A percentile compares a stretch with the other conserved stretches of the same genome.
phyloP scores from a whole-genome alignment of 1,140 invertebrate genomes.

The Orius laevigatus region DNA sequence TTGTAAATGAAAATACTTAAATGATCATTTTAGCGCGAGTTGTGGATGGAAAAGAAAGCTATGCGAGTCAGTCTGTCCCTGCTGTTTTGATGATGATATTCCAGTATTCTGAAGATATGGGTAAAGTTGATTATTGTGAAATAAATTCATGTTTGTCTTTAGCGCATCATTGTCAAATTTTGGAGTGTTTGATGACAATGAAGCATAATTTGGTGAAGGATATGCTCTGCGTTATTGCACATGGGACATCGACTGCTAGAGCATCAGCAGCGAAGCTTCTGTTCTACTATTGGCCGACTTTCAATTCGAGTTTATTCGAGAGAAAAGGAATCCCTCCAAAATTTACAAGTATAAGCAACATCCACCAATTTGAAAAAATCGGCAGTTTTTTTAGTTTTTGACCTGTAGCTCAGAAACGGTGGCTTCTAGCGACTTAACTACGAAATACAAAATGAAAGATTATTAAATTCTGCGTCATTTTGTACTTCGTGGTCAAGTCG shows the following conservation, averaged over 20 bases:
- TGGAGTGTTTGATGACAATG: slow-evolving; percentile 87
- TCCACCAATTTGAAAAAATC: too few relatives aligned
- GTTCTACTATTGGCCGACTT: slow-evolving; percentile 98
- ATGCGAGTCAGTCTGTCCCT: slow-evolving; percentile 80
- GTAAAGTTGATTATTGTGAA: slow-evolving; percentile 31
- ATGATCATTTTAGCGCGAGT: slow-evolving; percentile 38
- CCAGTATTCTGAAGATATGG: slow-evolving; percentile 83
- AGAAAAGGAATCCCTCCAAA: slow-evolving; percentile 75
- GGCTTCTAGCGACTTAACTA: too few relatives aligned
- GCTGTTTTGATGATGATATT: slow-evolving; percentile 95
- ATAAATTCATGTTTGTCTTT: slow-evolving; percentile 16
- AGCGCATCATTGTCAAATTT: slow-evolving; percentile 86
- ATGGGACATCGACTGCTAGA: slow-evolving; percentile 80
- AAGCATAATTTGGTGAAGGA: slow-evolving; percentile 82
- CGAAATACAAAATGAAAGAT: too few relatives aligned
- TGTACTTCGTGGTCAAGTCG: too few relatives aligned
- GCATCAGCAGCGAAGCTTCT: slow-evolving; percentile 88
- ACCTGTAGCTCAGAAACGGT: too few relatives aligned
- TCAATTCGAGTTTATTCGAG: slow-evolving; percentile 86
- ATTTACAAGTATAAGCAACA: slow-evolving; percentile 82
- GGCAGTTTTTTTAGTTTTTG: too few relatives aligned
- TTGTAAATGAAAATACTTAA: not conserved
- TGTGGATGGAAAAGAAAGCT: slow-evolving; percentile 51
- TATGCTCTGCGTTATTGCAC: slow-evolving; percentile 88
- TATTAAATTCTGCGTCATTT: too few relatives aligned